Percentiles rank a stretch among this genome's conserved stretches.
These are phyloP conservation scores for Gallinago paraguaiae DNA, from an alignment of 2,113 vertebrate genomes.

Conservation along the genomic window DNA sequence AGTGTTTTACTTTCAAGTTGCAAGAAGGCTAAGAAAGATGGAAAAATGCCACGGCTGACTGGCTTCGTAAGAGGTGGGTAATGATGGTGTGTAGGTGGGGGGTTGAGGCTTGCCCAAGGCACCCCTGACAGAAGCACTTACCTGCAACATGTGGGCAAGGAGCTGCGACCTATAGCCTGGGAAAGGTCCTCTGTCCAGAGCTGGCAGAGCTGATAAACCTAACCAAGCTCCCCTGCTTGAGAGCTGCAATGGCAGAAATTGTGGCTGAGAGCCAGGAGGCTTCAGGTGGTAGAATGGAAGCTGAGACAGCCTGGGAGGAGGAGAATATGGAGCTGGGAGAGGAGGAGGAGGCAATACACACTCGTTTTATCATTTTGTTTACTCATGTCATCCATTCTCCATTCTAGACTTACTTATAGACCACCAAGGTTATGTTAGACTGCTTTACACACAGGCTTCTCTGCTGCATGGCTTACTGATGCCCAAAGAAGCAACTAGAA, in stretches of 20 bases:
- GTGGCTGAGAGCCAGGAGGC: background rate
- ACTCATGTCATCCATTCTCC: background rate
- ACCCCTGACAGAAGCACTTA: background rate
- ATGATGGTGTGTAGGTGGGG: background rate
- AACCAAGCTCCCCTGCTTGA: background rate
- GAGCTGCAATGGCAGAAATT: background rate
- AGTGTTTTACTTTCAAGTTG: background rate
- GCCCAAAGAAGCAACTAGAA: background rate
- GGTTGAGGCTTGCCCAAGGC: background rate
- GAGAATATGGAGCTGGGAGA: background rate
- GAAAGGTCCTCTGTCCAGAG: background rate
- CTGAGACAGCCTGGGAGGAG: background rate
- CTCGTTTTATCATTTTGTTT: background rate
- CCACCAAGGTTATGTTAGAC: background rate
- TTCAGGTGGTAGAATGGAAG: background rate
- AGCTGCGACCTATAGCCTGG: background rate
- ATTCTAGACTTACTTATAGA: background rate
- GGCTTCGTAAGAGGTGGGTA: background rate
- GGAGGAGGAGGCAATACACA: background rate
- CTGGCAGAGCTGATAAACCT: background rate
- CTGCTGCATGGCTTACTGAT: background rate
- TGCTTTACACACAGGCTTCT: background rate
- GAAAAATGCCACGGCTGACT: background rate
- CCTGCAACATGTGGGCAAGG: rapidly evolving
- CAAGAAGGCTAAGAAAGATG: background rate